These are phyloP conservation scores for Uropetala carovei DNA, from an alignment of 2,888 invertebrate species.

Conservation along the genomic window DNA sequence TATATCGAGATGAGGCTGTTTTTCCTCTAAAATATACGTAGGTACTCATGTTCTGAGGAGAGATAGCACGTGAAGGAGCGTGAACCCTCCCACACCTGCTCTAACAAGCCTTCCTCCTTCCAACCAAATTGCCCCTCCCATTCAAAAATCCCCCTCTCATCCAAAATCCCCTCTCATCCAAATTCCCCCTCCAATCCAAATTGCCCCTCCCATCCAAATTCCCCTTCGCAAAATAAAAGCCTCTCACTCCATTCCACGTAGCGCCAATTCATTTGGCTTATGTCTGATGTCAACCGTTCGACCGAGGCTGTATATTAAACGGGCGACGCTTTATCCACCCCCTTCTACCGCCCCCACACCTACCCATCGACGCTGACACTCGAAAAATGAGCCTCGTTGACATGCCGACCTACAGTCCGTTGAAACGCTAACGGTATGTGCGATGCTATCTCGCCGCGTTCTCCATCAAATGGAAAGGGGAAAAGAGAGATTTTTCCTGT, in stretches of 20 bases:
- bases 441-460: neutral
- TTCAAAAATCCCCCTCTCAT: no score
- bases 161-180: no score
- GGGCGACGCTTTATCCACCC: neutral
- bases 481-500: neutral
- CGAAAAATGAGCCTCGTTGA: conserved; percentile 35
- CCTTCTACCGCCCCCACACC: neutral
- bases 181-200: no score
- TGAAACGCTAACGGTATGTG: neutral
- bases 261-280: conserved; percentile 48
- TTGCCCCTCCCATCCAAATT: no score
- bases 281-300: conserved; percentile 46
- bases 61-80: no score
- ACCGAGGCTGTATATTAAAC: conserved; percentile 52
- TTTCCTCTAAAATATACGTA: no score
- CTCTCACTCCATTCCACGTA: neutral
- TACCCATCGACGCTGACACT: neutral
- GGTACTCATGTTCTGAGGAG: no score
- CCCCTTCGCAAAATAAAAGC: neutral
- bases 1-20: no score
- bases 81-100: no score
- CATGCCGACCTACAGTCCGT: neutral
- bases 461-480: neutral
- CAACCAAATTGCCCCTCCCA: no score
- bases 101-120: no score